Base-by-base conservation (phyloP, 2,113 vertebrate species). In the Phaetusa simplex region DNA sequence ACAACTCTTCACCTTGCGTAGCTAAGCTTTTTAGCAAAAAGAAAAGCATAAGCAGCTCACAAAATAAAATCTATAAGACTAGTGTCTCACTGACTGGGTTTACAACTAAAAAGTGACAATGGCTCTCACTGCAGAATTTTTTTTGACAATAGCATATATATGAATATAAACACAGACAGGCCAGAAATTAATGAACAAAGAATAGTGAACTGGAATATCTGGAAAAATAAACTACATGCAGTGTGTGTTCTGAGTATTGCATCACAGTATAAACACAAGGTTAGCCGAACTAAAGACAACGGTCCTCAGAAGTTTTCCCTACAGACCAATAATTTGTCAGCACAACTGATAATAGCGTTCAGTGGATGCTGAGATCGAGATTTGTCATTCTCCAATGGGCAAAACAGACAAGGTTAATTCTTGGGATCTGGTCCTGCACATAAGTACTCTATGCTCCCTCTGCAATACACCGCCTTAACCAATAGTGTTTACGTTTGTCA, bases 61-160 rank as follows among this genome's bases (percentile, higher is more conserved):
- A 96, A 91, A 96, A 90, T 78, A 83, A 95, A 94, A 95, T 32
- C 65, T 78, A 2, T 59, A 80, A 83, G 93, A 83, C 61, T 95
- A 81, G 64, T 66, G 47, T 92, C 88, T 95, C 84, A 56, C 69
- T 64, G 56, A 76, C 22, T 91, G 32, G 26, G 47, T 94, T 94
- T 95, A 73, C 86, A 96, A 92, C 56, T 77, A 38, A 90, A 72
- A 47, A 65, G 34, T 89, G 67, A 93, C 80, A 85, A 93, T 38
- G 21, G 88, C 62, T 97, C 86, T 90, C 86, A 40, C 56, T 85
- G 64, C 67, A 96, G 70, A 91, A 36, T 4, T 30, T 72, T 38
- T 85, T 82, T 85, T 14, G 9, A 36, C 27, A 36, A 12, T n/a
- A 79, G 6, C 11, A 8, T 38, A 23, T 13, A 43, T 32, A 30